Base-by-base conservation (phyloP, 1,140 invertebrate genomes). In the Magallana ariakensis region DNA sequence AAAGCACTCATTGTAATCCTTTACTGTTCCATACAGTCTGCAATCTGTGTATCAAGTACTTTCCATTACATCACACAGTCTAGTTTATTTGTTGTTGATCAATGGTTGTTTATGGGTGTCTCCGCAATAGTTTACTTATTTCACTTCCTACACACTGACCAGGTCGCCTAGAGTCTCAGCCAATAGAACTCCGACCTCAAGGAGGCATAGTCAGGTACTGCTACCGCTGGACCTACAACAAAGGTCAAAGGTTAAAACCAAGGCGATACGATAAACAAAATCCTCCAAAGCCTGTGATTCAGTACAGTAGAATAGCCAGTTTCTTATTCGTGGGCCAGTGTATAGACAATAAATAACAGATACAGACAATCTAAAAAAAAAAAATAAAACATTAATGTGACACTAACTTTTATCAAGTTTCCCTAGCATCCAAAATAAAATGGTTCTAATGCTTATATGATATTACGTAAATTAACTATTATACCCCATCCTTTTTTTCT, bases 161-260 rank as follows among this genome's bases (percentile, higher is more conserved):
- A 4, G 22, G 9, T 0, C 55, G 33, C 16, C 55, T 26, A 82
- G 80, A 54, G 54, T n/a, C 80, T 33, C 33, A 82, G 8, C 80
- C 80, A 82, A 13, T 82, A 82, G 16, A 82, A 55, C 9, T 56
- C 54, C 10, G 80, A 54, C 55, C 80, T 82, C n/a, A 82, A n/a
- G n/a, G 46, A 55, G 7, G 80, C 7, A 9, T 82, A 82, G 16
- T 82, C 80, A 10, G 80, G 80, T 4, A 82, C 54, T 8, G 80
- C 80, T 54, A n/a, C 80, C 53, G n/a, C 16, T 15, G 80, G 80
- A 19, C 80, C 80, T 82, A 22, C 10, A 53, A 54, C 7, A 55
- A 26, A 62, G 33, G 33, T 46, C 33, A 46, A 53, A 54, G 54
- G 16, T 22, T 15, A 54, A 81, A 54, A 81, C 16, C 11, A 16